A percentile compares a stretch with the other conserved stretches of the same genome.
Conservation (phyloP, 2,797 vertebrate species). For the Sciurus carolinensis region DNA sequence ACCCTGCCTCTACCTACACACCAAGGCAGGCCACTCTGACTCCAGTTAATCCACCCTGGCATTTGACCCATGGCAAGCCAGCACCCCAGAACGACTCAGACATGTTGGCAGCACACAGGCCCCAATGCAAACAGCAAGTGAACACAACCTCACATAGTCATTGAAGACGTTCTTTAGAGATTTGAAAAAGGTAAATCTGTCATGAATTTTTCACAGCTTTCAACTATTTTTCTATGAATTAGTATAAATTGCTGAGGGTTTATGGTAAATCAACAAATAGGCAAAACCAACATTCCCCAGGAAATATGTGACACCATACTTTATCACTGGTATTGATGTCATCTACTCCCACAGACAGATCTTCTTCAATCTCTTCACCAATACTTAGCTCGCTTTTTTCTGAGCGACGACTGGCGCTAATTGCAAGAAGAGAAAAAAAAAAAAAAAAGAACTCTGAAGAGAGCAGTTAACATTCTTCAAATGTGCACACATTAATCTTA, state of each 20-base stretch:
- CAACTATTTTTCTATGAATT: background rate
- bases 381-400: slow-evolving; percentile 96
- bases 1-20: background rate
- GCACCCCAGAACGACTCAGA: background rate
- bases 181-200: background rate
- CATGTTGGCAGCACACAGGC: background rate
- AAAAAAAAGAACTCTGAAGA: background rate
- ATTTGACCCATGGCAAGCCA: background rate
- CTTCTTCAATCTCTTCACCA: slow-evolving; percentile 96
- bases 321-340: slow-evolving; percentile 92
- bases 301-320: slow-evolving; percentile 85
- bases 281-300: accelerated
- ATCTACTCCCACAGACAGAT: slow-evolving; percentile 93
- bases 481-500: background rate
- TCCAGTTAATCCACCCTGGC: background rate
- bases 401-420: slow-evolving; percentile 93
- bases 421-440: background rate
- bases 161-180: background rate
- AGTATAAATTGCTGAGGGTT: background rate
- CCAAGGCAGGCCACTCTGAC: background rate
- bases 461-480: background rate
- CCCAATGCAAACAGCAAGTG: background rate
- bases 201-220: background rate
- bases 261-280: background rate
- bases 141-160: background rate